Conservation (phyloP, 2,888 invertebrate species). For the Didymodactylos carnosus region DNA sequence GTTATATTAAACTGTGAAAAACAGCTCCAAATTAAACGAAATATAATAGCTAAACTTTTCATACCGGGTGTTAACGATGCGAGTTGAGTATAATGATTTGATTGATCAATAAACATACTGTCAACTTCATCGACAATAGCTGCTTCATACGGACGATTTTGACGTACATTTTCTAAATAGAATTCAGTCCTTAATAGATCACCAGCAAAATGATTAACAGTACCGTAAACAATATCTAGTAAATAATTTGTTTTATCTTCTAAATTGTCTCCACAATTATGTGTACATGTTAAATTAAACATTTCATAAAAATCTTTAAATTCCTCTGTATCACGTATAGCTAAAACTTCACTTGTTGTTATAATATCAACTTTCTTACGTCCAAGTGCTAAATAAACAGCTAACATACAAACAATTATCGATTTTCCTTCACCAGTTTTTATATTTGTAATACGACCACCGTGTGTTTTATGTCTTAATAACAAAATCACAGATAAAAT, state of each 20-base stretch:
- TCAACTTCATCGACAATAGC: constrained; percentile 16
- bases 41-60: constrained; percentile 1
- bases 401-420: constrained; percentile 18
- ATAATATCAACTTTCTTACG: constrained; percentile 6
- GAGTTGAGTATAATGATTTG: constrained; percentile 1
- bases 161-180: not conserved
- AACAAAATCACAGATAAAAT: not conserved
- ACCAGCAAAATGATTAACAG: not conserved
- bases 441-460: constrained; percentile 23
- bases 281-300: not conserved
- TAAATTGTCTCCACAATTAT: not conserved
- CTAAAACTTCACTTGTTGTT: constrained; percentile 11
- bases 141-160: not conserved
- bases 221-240: constrained; percentile 10
- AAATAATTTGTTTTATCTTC: constrained; percentile 2
- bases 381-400: not conserved
- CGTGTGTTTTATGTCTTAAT: not conserved
- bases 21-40: not conserved
- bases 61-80: not conserved
- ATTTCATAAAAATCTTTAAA: not conserved
- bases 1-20: not conserved
- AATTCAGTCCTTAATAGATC: constrained; percentile 9
- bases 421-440: constrained; percentile 27
- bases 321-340: not conserved
- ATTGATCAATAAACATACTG: constrained; percentile 13